Base-by-base conservation (phyloP, 2,888 invertebrate species). In the Pantelozetes paolii region DNA sequence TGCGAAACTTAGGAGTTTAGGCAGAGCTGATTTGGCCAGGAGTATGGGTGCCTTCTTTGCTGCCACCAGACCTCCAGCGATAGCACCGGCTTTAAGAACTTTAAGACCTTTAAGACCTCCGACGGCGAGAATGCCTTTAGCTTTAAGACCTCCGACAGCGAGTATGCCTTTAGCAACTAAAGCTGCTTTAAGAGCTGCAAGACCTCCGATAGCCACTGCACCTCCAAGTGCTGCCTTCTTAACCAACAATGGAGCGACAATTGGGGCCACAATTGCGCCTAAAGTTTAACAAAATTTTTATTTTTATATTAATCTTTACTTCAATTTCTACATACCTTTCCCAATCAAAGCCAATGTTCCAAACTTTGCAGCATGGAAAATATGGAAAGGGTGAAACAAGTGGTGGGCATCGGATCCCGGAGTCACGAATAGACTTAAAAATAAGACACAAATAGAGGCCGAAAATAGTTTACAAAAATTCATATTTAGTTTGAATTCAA, bases 191-290 rank as follows among this genome's bases (percentile, higher is more conserved):
- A n/a, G n/a, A n/a, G n/a, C n/a, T n/a, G n/a, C n/a, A n/a, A n/a
- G n/a, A n/a, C n/a, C n/a, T n/a, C n/a, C n/a, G n/a, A n/a, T n/a
- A n/a, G n/a, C n/a, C n/a, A n/a, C n/a, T n/a, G n/a, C n/a, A n/a
- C n/a, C n/a, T n/a, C 15, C 32, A n/a, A 62, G 36, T 62, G n/a
- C 36, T 18, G 36, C 62, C 62, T 57, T 62, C 36, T 23, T 32
- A n/a, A 36, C 32, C 9, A 62, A 6, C 30, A 62, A n/a, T 26
- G 32, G 62, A 2, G 13, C 28, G 5, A 15, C 28, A 18, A 57
- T n/a, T n/a, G 23, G 11, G 59, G 18, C 59, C 30, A 59, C 8
- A 59, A 30, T 20, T 9, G 13, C 8, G 23, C 54, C 54, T 54
- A 54, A 54, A 26, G 54, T 23, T 54, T 54, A 23, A 20, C 48